These are phyloP conservation scores for Eupleurogrammus muticus DNA, from an alignment of 2,797 vertebrate species.

Conservation along the genomic window DNA sequence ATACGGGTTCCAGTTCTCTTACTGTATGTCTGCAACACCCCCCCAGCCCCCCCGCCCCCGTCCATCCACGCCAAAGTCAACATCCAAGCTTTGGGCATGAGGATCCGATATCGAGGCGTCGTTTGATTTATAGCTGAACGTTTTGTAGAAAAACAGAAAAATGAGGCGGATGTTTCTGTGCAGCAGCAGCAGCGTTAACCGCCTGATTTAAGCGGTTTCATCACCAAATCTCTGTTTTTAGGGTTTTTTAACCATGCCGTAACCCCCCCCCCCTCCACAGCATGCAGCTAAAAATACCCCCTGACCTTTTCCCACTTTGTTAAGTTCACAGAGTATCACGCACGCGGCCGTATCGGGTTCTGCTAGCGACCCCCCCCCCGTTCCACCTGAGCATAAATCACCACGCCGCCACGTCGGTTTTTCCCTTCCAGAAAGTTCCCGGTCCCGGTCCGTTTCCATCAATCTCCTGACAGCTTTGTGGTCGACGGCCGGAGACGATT, in stretches of 20 bases:
- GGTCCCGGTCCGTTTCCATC: constrained; percentile 41
- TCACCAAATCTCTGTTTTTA: constrained; percentile 4
- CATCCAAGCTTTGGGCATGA: constrained; percentile 21
- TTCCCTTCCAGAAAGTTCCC: constrained; percentile 51
- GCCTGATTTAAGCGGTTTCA: neutral
- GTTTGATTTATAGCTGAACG: neutral
- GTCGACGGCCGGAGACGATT: constrained; percentile 46
- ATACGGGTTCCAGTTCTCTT: constrained; percentile 34
- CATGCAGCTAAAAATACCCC: constrained; percentile 71
- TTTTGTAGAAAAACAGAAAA: neutral
- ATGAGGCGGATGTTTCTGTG: no score
- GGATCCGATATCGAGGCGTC: constrained; percentile 37
- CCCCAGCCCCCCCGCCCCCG: no score
- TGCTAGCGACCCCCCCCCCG: constrained; percentile 31
- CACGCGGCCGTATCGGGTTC: constrained; percentile 63
- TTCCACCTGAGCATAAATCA: constrained; percentile 63
- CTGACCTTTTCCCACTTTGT: constrained; percentile 62
- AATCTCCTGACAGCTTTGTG: constrained; percentile 40
- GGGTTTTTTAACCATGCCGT: constrained; percentile 9
- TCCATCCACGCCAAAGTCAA: constrained; percentile 30
- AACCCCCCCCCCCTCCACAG: constrained; percentile 18
- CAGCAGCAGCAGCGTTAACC: neutral
- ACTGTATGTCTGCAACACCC: constrained; percentile 18
- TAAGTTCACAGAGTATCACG: constrained; percentile 60
- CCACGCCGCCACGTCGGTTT: constrained; percentile 47